These are phyloP conservation scores for Littorina saxatilis DNA, from an alignment of 1,140 invertebrate genomes.

Conservation along the genomic window DNA sequence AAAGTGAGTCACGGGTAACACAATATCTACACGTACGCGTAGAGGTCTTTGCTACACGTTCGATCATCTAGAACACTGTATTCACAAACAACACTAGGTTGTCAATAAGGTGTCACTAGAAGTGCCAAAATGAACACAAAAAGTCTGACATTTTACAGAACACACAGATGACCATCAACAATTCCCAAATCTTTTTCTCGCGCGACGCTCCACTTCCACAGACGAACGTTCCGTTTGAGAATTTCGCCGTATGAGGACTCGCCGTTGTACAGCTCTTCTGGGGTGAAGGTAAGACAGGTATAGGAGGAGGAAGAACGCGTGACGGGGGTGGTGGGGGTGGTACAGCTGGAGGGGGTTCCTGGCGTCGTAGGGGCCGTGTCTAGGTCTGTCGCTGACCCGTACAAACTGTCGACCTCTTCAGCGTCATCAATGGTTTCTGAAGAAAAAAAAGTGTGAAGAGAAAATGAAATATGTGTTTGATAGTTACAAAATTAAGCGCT, in stretches of 20 bases:
- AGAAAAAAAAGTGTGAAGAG: not conserved
- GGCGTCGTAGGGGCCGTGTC: not conserved
- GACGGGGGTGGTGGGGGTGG: not conserved
- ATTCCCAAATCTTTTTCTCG: not conserved
- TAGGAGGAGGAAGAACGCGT: not conserved
- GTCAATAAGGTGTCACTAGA: too few relatives aligned
- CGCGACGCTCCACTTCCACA: constrained; percentile 37
- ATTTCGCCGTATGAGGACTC: constrained; percentile 28
- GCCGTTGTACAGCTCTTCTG: constrained; percentile 9
- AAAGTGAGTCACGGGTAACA: too few relatives aligned
- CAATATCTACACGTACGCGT: too few relatives aligned
- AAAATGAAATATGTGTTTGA: not conserved
- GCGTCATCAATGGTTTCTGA: not conserved
- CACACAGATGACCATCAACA: not conserved
- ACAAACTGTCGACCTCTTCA: constrained; percentile 29
- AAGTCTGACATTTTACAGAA: too few relatives aligned
- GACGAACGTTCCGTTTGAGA: constrained; percentile 33
- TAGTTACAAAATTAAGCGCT: too few relatives aligned
- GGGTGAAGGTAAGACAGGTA: constrained; percentile 27
- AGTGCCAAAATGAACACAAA: too few relatives aligned
- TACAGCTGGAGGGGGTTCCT: not conserved
- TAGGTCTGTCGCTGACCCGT: constrained; percentile 29
- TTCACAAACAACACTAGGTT: too few relatives aligned
- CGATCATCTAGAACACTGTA: too few relatives aligned
- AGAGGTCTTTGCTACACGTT: too few relatives aligned